A percentile compares a stretch with the other conserved stretches of the same genome.
phyloP scores from a whole-genome alignment of 2,888 invertebrate species.

The Epistrophe eligans region DNA sequence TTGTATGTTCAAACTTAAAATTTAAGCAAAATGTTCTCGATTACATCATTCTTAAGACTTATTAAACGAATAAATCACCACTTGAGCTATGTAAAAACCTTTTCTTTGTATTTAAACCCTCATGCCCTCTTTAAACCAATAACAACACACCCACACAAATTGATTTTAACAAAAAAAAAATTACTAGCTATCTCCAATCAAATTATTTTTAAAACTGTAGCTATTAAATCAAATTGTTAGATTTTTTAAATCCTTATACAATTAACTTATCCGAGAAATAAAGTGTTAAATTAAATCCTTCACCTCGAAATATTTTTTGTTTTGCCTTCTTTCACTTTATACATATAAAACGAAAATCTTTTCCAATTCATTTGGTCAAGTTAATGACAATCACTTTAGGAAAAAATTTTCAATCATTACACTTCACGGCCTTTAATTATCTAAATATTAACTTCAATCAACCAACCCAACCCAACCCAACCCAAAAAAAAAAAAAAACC shows the following conservation, averaged over 20 bases:
- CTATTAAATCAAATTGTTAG: neutral
- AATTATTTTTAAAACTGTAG: neutral
- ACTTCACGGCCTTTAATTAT: constrained; percentile 21
- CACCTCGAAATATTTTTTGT: neutral
- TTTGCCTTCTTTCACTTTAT: neutral
- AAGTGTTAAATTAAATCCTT: neutral
- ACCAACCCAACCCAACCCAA: neutral
- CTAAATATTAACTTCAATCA: neutral
- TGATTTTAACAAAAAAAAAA: neutral
- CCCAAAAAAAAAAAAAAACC: neutral
- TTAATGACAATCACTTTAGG: constrained; percentile 9
- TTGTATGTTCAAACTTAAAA: too few relatives aligned
- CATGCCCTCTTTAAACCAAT: too few relatives aligned
- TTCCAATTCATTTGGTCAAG: constrained; percentile 21
- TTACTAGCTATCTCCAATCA: neutral
- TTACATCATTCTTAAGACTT: too few relatives aligned
- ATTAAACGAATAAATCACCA: too few relatives aligned
- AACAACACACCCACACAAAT: neutral
- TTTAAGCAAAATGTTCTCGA: too few relatives aligned
- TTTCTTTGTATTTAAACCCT: too few relatives aligned
- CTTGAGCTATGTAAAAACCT: too few relatives aligned
- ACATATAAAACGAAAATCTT: neutral
- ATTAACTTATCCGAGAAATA: neutral
- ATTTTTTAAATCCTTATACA: neutral
- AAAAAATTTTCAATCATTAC: neutral